These are phyloP conservation scores for Upupa epops DNA, from an alignment of 2,113 vertebrate species.

Conservation along the genomic window DNA sequence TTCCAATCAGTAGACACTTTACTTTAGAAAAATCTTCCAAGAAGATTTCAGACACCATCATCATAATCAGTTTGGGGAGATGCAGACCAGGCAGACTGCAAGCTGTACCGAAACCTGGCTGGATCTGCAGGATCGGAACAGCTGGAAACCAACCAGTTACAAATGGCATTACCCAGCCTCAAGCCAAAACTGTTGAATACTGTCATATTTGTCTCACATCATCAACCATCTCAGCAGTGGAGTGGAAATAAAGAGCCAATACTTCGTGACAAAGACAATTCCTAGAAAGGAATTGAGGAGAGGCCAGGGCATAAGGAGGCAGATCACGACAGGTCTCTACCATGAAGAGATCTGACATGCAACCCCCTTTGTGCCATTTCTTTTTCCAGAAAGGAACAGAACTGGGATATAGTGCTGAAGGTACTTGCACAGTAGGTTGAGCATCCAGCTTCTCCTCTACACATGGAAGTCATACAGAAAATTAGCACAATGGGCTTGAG, in stretches of 20 bases:
- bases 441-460: neutral
- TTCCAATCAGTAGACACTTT: neutral
- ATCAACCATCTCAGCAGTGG: neutral
- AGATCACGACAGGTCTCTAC: fast-evolving
- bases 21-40: neutral
- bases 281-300: neutral
- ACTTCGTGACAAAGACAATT: neutral
- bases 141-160: neutral
- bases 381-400: neutral
- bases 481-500: neutral
- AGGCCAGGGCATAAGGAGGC: neutral
- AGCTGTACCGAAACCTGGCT: neutral
- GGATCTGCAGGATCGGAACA: neutral
- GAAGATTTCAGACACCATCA: neutral
- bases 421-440: neutral
- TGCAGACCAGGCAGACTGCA: neutral
- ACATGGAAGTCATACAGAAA: neutral
- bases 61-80: neutral
- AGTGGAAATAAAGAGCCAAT: neutral
- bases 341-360: neutral
- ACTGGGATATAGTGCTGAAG: neutral
- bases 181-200: neutral
- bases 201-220: neutral
- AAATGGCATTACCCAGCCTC: neutral
- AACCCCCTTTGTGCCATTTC: neutral